These are phyloP conservation scores for Sphaerodactylus townsendi DNA, from an alignment of 2,113 vertebrate species.

Conservation along the genomic window DNA sequence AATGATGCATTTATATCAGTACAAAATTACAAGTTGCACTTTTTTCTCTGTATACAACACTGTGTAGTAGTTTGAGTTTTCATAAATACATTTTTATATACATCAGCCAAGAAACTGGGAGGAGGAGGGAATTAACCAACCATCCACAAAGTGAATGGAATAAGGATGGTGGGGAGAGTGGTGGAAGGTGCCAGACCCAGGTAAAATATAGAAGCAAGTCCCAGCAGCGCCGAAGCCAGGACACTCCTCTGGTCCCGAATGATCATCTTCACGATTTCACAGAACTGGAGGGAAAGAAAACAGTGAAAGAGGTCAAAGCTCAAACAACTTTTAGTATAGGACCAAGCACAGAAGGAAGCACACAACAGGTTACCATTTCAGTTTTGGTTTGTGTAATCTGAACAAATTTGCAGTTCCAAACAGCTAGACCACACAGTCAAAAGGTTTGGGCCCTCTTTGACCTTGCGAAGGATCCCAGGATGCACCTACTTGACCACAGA, in stretches of 20 bases:
- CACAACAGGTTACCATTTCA: neutral
- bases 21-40: constrained; percentile 59
- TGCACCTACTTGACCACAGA: neutral
- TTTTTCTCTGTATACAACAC: constrained; percentile 29
- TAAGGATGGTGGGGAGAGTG: constrained; percentile 84
- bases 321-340: neutral
- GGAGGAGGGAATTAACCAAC: constrained; percentile 74
- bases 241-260: constrained; percentile 92
- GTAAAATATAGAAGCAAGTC: constrained; percentile 80
- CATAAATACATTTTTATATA: constrained; percentile 73
- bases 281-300: constrained; percentile 79
- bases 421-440: neutral
- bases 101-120: neutral
- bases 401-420: neutral
- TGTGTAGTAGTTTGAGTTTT: constrained; percentile 49
- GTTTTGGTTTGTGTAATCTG: neutral
- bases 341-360: neutral
- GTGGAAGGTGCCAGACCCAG: constrained; percentile 84
- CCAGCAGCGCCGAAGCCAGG: constrained; percentile 79
- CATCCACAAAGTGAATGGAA: constrained; percentile 93
- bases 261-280: constrained; percentile 84
- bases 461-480: neutral
- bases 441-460: neutral
- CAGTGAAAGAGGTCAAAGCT: neutral
- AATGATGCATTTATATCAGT: constrained; percentile 29